phyloP scores from a whole-genome alignment of 2,797 vertebrate species.

The Florisuga fusca region DNA sequence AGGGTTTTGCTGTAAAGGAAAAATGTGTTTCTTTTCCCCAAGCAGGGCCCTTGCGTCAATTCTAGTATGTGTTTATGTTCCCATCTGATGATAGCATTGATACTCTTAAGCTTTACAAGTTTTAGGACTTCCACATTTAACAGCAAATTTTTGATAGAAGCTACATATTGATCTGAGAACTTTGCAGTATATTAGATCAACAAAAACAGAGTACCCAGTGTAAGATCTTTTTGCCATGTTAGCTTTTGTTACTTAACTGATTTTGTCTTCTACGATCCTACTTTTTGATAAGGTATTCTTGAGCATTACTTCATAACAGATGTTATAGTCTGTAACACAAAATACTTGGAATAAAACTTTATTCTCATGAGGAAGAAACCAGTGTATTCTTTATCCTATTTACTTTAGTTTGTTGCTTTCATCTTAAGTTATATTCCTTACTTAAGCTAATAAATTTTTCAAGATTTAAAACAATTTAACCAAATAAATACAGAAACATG shows the following conservation, averaged over 20 bases:
- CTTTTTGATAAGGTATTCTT: background rate
- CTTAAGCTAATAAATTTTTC: slow-evolving; percentile 4
- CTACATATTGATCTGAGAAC: background rate
- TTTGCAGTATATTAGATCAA: background rate
- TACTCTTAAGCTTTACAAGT: background rate
- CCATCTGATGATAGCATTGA: background rate
- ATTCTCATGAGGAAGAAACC: background rate
- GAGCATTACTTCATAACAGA: background rate
- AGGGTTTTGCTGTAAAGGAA: background rate
- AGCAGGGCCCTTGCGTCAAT: background rate
- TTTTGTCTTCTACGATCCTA: background rate
- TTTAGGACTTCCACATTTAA: background rate
- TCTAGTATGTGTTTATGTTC: background rate
- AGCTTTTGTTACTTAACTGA: background rate
- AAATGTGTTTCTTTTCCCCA: background rate
- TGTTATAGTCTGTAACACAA: background rate
- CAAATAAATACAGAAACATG: background rate
- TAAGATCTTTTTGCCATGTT: background rate
- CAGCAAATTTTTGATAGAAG: background rate
- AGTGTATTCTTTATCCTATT: background rate
- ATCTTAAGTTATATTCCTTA: background rate
- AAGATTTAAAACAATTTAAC: background rate
- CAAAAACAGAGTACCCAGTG: background rate
- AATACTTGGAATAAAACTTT: background rate
- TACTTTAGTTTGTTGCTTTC: slow-evolving; percentile 6